Evolutionary conservation across 2,888 invertebrate genomes (phyloP).

Genomic region (Pachymerium ferrugineum): DNA sequence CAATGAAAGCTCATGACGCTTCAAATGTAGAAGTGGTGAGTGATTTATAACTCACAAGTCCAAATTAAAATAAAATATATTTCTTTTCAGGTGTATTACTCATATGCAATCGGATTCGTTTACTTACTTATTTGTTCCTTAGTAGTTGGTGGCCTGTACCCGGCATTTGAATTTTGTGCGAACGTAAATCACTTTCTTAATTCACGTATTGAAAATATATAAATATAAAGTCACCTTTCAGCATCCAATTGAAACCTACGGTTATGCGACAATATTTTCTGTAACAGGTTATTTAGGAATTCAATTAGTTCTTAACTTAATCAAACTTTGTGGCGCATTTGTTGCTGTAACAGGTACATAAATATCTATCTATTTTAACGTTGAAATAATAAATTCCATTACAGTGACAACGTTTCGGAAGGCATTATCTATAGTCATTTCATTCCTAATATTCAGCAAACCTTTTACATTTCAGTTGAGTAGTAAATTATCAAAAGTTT

Average conservation of each 20-base stretch:
- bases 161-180: conserved; percentile 69
- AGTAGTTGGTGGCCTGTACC: conserved; percentile 64
- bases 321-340: conserved; percentile 83
- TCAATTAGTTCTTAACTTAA: conserved; percentile 84
- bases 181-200: conserved; percentile 55
- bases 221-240: conserved; percentile 36
- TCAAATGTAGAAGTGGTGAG: conserved; percentile 77
- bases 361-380: not conserved
- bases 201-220: not conserved
- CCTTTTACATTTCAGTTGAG: conserved; percentile 82
- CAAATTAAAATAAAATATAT: not conserved
- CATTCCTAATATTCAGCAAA: conserved; percentile 88
- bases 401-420: conserved; percentile 80
- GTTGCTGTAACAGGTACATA: conserved; percentile 69
- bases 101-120: conserved; percentile 78
- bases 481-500: too few relatives aligned
- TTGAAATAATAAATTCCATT: conserved; percentile 37
- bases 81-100: conserved; percentile 62
- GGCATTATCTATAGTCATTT: conserved; percentile 84
- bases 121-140: conserved; percentile 71
- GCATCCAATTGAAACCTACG: conserved; percentile 65
- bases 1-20: conserved; percentile 76
- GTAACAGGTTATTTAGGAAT: conserved; percentile 86
- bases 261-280: conserved; percentile 79
- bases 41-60: not conserved